These are phyloP conservation scores for Trichopoda pennipes DNA, from an alignment of 2,888 invertebrate species.

Conservation along the genomic window DNA sequence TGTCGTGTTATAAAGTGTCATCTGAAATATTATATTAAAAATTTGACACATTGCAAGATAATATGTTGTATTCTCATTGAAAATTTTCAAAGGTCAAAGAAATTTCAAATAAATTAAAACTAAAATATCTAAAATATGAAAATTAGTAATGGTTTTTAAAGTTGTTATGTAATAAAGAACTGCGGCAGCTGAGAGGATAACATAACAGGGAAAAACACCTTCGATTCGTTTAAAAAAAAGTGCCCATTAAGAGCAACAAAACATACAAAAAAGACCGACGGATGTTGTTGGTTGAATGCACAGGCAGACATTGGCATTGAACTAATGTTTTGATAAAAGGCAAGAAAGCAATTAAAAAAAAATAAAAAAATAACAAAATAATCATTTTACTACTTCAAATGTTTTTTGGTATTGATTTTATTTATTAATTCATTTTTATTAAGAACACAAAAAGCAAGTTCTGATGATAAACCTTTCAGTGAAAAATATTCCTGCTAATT, in stretches of 20 bases:
- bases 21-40: too few species aligned
- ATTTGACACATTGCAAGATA: too few species aligned
- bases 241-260: neutral
- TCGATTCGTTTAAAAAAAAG: conserved; percentile 18
- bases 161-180: conserved; percentile 21
- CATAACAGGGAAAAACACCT: neutral
- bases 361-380: conserved; percentile 24
- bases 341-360: conserved; percentile 38
- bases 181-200: conserved; percentile 22
- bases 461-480: conserved; percentile 10
- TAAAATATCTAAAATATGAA: conserved; percentile 34
- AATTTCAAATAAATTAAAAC: conserved; percentile 23
- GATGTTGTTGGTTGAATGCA: conserved; percentile 13
- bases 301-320: conserved; percentile 57
- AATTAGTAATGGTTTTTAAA: conserved; percentile 50
- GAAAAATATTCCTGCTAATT: neutral
- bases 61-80: too few species aligned
- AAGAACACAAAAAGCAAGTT: neutral
- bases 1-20: too few species aligned
- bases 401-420: too few species aligned
- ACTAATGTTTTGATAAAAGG: conserved; percentile 55
- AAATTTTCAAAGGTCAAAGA: conserved; percentile 10
- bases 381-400: neutral
- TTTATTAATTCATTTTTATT: too few species aligned
- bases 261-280: neutral